phyloP scores from a whole-genome alignment of 2,113 vertebrate genomes.

The Xenus cinereus region DNA sequence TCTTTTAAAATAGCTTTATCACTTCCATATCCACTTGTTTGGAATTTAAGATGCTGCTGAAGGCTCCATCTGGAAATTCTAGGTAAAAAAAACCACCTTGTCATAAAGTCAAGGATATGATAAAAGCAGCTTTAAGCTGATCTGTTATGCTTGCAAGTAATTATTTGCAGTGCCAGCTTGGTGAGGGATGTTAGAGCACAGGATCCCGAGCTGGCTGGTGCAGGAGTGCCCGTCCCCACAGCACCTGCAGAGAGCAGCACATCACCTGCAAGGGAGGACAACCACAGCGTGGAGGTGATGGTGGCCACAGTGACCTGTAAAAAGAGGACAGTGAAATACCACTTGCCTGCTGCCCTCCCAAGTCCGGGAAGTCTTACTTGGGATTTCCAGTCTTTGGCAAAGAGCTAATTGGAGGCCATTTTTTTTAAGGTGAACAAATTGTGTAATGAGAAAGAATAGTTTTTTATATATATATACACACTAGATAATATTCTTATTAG shows the following conservation, averaged over 20 bases:
- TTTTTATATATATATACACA: neutral
- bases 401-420: neutral
- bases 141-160: neutral
- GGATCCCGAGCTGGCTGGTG: neutral
- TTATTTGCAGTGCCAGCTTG: neutral
- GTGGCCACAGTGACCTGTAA: fast-evolving
- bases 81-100: neutral
- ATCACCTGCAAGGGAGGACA: neutral
- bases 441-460: neutral
- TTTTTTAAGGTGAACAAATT: neutral
- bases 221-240: neutral
- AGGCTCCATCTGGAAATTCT: neutral
- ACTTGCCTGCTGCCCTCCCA: neutral
- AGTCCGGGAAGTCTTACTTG: neutral
- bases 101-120: neutral
- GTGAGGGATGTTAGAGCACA: neutral
- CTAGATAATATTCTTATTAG: neutral
- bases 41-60: neutral
- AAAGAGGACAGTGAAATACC: neutral
- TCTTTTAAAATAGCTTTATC: neutral
- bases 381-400: neutral
- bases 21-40: neutral
- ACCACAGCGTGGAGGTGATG: fast-evolving
- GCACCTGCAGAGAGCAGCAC: neutral
- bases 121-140: neutral